phyloP scores from a whole-genome alignment of 1,140 invertebrate genomes.

The Plodia interpunctella region DNA sequence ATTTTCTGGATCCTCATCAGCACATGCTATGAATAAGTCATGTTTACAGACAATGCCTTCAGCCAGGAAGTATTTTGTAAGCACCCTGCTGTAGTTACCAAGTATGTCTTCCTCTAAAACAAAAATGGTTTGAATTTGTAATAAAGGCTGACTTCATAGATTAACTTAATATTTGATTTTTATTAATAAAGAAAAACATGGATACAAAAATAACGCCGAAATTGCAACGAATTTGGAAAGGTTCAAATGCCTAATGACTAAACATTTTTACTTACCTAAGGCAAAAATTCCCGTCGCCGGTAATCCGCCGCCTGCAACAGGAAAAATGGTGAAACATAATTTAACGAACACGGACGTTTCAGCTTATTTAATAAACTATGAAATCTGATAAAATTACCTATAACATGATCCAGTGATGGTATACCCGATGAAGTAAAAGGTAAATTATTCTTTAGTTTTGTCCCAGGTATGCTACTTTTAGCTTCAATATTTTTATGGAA shows the following conservation, averaged over 20 bases:
- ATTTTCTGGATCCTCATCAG: conserved; percentile 81
- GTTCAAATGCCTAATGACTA: no score
- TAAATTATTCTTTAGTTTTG: conserved; percentile 65
- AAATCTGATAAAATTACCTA: conserved; percentile 69
- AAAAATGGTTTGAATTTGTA: no score
- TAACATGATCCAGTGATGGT: conserved; percentile 81
- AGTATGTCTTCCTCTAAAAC: conserved; percentile 88
- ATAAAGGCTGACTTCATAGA: no score
- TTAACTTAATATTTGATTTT: background rate
- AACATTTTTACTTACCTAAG: conserved; percentile 66
- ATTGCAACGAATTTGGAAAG: no score
- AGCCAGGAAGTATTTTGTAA: conserved; percentile 89
- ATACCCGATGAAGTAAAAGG: conserved; percentile 80
- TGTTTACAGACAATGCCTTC: conserved; percentile 88
- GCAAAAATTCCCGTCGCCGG: conserved; percentile 77
- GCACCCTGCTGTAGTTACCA: conserved; percentile 84
- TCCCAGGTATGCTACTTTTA: conserved; percentile 42
- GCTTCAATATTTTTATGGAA: conserved; percentile 53
- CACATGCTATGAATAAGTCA: conserved; percentile 83
- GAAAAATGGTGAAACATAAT: conserved; percentile 23
- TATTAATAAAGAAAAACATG: background rate
- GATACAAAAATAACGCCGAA: no score
- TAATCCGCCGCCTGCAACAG: conserved; percentile 78
- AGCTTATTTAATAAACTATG: background rate
- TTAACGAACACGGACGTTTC: conserved; percentile 7